Base-by-base conservation (phyloP, 2,888 invertebrate genomes). In the Pandemis cinnamomeana region DNA sequence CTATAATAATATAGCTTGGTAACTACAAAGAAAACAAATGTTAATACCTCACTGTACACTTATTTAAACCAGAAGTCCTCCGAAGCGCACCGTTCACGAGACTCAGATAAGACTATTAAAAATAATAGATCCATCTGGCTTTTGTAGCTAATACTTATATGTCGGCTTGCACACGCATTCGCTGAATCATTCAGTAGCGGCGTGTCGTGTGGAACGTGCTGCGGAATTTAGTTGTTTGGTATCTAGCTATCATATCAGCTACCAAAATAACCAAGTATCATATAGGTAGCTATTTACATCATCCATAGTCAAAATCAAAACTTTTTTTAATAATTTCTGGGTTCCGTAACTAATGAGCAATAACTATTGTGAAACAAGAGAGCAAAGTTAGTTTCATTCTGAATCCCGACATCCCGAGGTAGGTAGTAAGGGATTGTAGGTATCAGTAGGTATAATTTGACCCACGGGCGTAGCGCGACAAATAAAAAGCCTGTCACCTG, bases 171-270 rank as follows among this genome's bases (percentile, higher is more conserved):
- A 55, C 55, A 55, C 55, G 55, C 55, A 8, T 20, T 20, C 20
- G 55, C 55, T 20, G 55, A 55, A 55, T 55, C 55, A 55, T 20
- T 20, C 20, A 8, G 20, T 8, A 20, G 55, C 55, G 55, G 55
- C 20, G 55, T 55, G 55, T 55, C 55, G 55, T 55, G 55, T 55
- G 55, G 55, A 55, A 55, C 27, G 55, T 55, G 20, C 7, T 20
- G 20, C 10, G 55, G 55, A 55, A 55, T 20, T 55, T 55, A 20
- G 20, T 55, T 10, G 15, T 55, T 55, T 2, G 20, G 20, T 55
- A 55, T 20, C 55, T 36, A 55, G 20, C 15, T 20, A 55, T 20
- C 20, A 55, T 36, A 55, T 55, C 55, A 55, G 20, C 15, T 20
- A 55, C 55, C 20, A 55, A 55, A 55, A 55, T 55, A 20, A 53